phyloP scores from a whole-genome alignment of 2,888 invertebrate species.

The Drosophila prostipennis region DNA sequence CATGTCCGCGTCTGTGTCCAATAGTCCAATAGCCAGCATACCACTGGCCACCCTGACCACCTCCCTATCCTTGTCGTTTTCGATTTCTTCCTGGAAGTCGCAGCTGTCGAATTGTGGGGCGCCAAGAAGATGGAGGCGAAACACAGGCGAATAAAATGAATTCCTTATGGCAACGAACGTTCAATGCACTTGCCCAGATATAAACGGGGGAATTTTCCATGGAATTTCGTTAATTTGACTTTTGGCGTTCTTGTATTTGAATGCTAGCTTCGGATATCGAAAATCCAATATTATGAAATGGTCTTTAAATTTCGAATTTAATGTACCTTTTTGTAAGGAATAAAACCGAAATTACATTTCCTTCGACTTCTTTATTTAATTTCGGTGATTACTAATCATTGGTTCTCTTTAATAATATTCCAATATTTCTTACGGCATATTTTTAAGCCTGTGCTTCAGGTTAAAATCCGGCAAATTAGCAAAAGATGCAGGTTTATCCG shows the following conservation, averaged over 20 bases:
- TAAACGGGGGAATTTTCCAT: background rate
- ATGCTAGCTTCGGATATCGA: background rate
- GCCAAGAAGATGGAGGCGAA: slow-evolving; percentile 8
- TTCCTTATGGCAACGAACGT: slow-evolving; percentile 32
- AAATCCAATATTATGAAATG: background rate
- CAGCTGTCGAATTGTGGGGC: slow-evolving; percentile 33
- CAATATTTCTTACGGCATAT: too few species aligned
- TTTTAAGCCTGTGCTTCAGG: too few species aligned
- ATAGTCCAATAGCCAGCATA: slow-evolving; percentile 24
- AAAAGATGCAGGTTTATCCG: too few species aligned
- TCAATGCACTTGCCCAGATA: slow-evolving; percentile 26
- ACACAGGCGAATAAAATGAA: slow-evolving; percentile 17
- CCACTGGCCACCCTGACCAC: slow-evolving; percentile 6
- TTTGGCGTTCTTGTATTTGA: background rate
- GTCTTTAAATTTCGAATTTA: background rate
- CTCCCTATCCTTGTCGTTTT: slow-evolving; percentile 26
- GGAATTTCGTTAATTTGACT: slow-evolving; percentile 18
- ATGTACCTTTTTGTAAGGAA: background rate
- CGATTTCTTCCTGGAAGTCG: slow-evolving; percentile 31
- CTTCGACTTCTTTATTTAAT: too few species aligned
- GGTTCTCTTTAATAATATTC: too few species aligned
- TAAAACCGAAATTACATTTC: too few species aligned
- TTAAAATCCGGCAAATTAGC: too few species aligned
- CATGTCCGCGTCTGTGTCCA: slow-evolving; percentile 44
- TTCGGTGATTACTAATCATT: too few species aligned